These are phyloP conservation scores for Lamprologus callipterus DNA, from an alignment of 2,113 vertebrate species.

Conservation along the genomic window DNA sequence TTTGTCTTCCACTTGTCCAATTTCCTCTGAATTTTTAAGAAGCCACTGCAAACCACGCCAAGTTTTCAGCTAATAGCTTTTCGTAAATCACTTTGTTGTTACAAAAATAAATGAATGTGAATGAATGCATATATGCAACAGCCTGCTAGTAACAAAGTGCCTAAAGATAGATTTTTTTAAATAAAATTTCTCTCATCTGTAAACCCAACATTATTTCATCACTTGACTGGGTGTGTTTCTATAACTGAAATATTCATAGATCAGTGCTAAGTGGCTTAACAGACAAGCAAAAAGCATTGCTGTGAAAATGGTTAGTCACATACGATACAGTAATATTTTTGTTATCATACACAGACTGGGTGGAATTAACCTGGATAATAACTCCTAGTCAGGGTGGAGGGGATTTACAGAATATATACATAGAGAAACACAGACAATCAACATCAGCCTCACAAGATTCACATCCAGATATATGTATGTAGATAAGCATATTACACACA, in stretches of 20 bases:
- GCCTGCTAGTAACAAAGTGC: background rate
- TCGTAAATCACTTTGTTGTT: background rate
- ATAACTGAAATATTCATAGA: background rate
- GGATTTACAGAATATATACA: constrained; percentile 23
- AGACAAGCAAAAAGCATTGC: background rate
- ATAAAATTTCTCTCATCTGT: background rate
- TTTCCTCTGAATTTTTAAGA: background rate
- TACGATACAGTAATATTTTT: constrained; percentile 43
- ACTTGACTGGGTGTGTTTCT: background rate
- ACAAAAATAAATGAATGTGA: background rate
- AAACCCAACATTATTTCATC: background rate
- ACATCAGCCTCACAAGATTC: constrained; percentile 1
- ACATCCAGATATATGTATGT: constrained; percentile 12
- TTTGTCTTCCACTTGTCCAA: background rate
- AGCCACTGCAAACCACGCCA: background rate
- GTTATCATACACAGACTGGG: constrained; percentile 60
- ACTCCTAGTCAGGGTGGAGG: constrained; percentile 35
- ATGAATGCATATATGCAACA: background rate
- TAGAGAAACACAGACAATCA: constrained; percentile 16
- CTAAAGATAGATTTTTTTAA: accelerated
- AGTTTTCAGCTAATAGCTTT: background rate
- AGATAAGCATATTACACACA: constrained; percentile 19
- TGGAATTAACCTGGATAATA: constrained; percentile 71
- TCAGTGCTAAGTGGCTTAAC: background rate
- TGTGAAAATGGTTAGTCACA: background rate